Evolutionary conservation across 2,797 vertebrate species (phyloP), one percentile per base, ranked within the genome.

Genomic region (Oceanodroma leucorhoa): DNA sequence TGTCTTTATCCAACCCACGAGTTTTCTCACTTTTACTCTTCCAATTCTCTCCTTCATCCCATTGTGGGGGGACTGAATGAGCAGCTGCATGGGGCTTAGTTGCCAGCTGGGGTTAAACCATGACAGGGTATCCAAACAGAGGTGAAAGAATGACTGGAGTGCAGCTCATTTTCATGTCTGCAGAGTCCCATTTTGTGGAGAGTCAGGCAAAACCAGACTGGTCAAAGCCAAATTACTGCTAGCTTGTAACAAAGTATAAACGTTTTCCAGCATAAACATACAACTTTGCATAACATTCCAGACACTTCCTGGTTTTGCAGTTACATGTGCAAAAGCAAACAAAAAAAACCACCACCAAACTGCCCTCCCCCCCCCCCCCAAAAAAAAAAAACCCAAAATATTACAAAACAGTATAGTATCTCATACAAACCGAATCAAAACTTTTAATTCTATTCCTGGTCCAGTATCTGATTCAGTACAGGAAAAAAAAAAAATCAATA

Each of bases 361-460:
- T 48, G 2, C 22, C 6, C 1, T 22, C 4, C 6, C 2, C 1
- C 1, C 10, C 5, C 48, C 57, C 38, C 38, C 38, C 38, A 40
- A 48, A 27, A 3, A 26, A 62, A 62, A 79, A 87, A 2, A 3
- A 48, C 0, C 7, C 7, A 11, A 30, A 62, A 22, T 27, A 29
- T 10, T 55, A 61, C 12, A 40, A 34, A 93, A 60, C 2, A 6
- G 3, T 18, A 18, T 11, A 23, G 16, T 9, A 57, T 15, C 24
- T 78, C 11, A 7, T 41, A 26, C 15, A 60, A 85, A 65, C 1
- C 0, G 5, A 75, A 58, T 19, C 1, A 78, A 66, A 87, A 64
- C 10, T 14, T 46, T 18, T 34, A 50, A 34, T 54, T 82, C 6
- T 80, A 38, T 40, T 85, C 6, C 38, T 67, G 15, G 8, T 13